Conservation (phyloP, 2,888 invertebrate species). For the Apamea monoglypha region DNA sequence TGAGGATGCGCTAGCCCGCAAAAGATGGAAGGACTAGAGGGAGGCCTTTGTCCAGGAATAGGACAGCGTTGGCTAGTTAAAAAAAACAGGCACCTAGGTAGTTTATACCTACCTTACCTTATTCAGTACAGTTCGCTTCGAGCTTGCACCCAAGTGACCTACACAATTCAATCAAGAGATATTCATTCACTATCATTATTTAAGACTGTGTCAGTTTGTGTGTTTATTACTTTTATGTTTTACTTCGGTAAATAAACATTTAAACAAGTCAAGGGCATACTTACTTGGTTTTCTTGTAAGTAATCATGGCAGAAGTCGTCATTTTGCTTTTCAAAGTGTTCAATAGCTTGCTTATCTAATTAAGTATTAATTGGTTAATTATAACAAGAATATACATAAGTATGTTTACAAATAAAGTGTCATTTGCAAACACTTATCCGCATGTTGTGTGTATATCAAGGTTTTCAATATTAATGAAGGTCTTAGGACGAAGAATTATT, state of each 20-base stretch:
- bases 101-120: not conserved
- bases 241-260: not conserved
- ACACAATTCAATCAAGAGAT: not conserved
- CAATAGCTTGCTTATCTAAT: not conserved
- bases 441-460: not conserved
- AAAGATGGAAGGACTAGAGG: too few species aligned
- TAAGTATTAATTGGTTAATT: not conserved
- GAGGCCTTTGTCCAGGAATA: too few species aligned
- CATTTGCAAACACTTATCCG: not conserved
- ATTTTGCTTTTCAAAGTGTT: not conserved
- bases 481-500: not conserved
- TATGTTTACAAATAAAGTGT: slow-evolving; percentile 3
- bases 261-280: not conserved
- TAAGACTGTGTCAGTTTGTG: not conserved
- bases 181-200: not conserved
- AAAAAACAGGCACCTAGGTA: too few species aligned
- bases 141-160: not conserved
- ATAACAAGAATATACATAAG: not conserved
- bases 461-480: not conserved
- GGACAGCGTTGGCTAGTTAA: too few species aligned
- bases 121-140: not conserved
- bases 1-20: too few species aligned
- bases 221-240: not conserved
- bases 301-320: not conserved
- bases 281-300: slow-evolving; percentile 2